Conservation (phyloP, 2,888 invertebrate genomes). For the Cephonodes hylas region DNA sequence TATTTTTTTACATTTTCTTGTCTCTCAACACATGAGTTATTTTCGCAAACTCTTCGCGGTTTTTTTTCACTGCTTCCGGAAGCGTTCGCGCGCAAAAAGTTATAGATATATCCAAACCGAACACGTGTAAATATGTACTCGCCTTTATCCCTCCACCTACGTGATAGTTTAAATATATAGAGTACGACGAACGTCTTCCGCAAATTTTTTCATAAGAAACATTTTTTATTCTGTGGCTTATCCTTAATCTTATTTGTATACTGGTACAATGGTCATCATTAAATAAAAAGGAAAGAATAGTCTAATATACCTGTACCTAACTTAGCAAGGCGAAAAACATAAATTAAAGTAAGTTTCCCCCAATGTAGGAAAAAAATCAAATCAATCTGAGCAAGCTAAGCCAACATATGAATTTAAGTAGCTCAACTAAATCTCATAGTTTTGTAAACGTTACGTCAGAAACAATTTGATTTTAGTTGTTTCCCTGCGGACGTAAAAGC, state of each 20-base stretch:
- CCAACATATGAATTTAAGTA: neutral
- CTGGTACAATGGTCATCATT: too few relatives aligned
- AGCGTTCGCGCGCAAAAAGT: slow-evolving; percentile 42
- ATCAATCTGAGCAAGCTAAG: too few relatives aligned
- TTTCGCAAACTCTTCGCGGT: slow-evolving; percentile 42
- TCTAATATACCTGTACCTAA: too few relatives aligned
- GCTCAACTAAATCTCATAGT: neutral
- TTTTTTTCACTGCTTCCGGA: slow-evolving; percentile 41
- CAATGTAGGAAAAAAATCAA: too few relatives aligned
- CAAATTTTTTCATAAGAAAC: neutral
- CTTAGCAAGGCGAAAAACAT: too few relatives aligned
- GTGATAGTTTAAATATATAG: slow-evolving; percentile 6
- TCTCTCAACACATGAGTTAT: slow-evolving; percentile 64
- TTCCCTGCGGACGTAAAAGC: neutral
- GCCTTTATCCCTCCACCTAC: slow-evolving; percentile 14
- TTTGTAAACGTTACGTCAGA: neutral
- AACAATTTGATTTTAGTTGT: neutral
- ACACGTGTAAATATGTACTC: slow-evolving; percentile 27
- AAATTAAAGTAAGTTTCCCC: too few relatives aligned
- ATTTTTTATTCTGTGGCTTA: neutral
- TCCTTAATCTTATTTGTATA: too few relatives aligned
- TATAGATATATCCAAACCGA: slow-evolving; percentile 34
- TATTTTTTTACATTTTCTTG: slow-evolving; percentile 70
- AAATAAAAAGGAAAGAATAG: too few relatives aligned
- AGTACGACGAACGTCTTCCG: neutral